Evolutionary conservation across 2,797 vertebrate genomes (phyloP).

Genomic region (Poliocrania exsul): DNA sequence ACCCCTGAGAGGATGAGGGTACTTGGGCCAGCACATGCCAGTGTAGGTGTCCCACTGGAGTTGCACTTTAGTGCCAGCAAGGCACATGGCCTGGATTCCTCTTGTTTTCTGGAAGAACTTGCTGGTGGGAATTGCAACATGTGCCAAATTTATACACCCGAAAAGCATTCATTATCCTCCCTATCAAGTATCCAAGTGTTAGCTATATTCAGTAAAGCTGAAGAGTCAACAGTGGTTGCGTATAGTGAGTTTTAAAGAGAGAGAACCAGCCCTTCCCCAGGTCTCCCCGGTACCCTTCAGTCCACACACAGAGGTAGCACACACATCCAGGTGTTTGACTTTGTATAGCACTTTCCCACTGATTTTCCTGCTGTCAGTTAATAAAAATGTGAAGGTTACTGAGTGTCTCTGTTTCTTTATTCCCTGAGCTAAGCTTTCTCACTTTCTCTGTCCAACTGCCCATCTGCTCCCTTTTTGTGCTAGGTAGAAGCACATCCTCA

Average conservation of each 20-base stretch:
- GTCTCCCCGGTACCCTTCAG: neutral
- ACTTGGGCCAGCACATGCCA: neutral
- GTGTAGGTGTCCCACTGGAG: neutral
- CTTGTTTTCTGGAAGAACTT: neutral
- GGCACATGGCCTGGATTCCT: neutral
- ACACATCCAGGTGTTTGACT: neutral
- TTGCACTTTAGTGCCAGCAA: accelerated
- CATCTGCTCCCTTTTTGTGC: neutral
- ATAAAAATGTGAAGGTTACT: constrained; percentile 8
- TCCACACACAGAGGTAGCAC: neutral
- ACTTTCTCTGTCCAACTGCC: neutral
- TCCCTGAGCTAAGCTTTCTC: neutral
- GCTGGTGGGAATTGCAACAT: neutral
- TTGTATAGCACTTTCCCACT: neutral
- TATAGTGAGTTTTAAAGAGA: neutral
- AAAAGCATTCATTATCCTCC: constrained; percentile 1
- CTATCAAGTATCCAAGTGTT: neutral
- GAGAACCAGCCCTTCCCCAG: neutral
- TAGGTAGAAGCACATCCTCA: neutral
- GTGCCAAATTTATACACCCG: neutral
- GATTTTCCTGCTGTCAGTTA: neutral
- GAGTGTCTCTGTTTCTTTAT: neutral
- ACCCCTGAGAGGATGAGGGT: neutral
- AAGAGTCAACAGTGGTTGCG: neutral
- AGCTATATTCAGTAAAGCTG: neutral